Conservation (phyloP, 2,888 invertebrate species). For the Lithosia quadra region DNA sequence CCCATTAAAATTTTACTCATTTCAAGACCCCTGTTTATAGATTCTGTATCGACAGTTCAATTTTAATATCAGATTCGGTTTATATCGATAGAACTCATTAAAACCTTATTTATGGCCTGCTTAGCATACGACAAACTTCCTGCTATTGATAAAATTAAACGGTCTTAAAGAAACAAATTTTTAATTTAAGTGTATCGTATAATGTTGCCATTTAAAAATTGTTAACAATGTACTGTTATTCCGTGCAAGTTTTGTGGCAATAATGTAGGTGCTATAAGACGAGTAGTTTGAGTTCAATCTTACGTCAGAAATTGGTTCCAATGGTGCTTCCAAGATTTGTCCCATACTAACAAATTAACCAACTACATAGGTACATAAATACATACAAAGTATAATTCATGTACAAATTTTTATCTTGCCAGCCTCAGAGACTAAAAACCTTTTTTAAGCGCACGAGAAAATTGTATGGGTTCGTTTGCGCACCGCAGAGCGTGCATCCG, state of each 20-base stretch:
- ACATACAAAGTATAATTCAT: neutral
- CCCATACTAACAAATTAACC: no score
- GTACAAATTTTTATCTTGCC: slow-evolving; percentile 2
- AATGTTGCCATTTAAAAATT: neutral
- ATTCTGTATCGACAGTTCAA: neutral
- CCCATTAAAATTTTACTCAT: no score
- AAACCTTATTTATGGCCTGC: neutral
- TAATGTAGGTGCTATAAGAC: no score
- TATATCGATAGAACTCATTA: neutral
- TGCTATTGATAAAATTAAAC: neutral
- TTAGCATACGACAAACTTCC: neutral
- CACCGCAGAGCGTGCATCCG: slow-evolving; percentile 47
- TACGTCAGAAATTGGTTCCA: no score
- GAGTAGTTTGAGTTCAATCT: no score
- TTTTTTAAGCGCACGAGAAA: slow-evolving; percentile 33
- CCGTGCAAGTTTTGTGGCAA: no score
- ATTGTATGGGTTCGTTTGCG: slow-evolving; percentile 40
- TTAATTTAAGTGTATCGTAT: neutral
- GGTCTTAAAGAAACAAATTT: no score
- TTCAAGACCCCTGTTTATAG: neutral
- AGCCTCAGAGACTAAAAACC: slow-evolving; percentile 34
- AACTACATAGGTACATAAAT: no score
- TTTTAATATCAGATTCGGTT: neutral
- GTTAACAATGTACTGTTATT: neutral
- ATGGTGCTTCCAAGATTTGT: no score